Conservation (phyloP, 2,888 invertebrate species). For the Agrilus mali region DNA sequence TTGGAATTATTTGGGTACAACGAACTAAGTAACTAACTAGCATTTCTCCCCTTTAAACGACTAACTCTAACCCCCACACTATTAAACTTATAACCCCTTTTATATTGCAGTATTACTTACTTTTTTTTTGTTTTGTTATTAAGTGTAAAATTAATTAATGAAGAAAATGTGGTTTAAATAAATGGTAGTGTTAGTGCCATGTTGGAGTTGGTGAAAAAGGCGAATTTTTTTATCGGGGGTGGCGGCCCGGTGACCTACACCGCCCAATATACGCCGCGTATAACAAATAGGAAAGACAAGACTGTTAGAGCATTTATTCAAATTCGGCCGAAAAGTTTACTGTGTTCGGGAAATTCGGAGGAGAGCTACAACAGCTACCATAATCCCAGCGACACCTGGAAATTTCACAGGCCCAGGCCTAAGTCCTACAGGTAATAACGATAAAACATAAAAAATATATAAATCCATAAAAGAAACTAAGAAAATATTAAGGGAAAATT, state of each 20-base stretch:
- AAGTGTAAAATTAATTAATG: no score
- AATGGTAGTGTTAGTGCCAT: constrained; percentile 11
- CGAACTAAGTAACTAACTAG: no score
- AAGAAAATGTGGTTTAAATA: neutral
- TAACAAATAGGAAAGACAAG: constrained; percentile 18
- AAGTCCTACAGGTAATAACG: constrained; percentile 28
- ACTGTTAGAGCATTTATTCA: constrained; percentile 17
- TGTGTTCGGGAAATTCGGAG: constrained; percentile 25
- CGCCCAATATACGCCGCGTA: constrained; percentile 19
- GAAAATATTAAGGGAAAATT: no score
- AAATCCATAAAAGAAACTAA: no score
- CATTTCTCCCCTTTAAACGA: no score
- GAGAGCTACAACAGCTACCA: constrained; percentile 25
- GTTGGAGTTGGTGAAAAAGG: constrained; percentile 25
- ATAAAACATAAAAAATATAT: no score
- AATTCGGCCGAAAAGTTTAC: constrained; percentile 28
- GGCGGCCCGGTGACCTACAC: constrained; percentile 17
- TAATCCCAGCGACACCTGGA: constrained; percentile 32
- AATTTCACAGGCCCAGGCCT: constrained; percentile 29
- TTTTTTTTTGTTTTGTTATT: no score
- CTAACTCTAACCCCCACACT: no score
- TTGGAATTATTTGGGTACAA: no score
- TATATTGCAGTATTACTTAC: no score
- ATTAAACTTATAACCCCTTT: no score
- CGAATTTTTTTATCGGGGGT: constrained; percentile 19